These are phyloP conservation scores for Pygocentrus nattereri DNA, from an alignment of 2,797 vertebrate genomes.

Conservation along the genomic window DNA sequence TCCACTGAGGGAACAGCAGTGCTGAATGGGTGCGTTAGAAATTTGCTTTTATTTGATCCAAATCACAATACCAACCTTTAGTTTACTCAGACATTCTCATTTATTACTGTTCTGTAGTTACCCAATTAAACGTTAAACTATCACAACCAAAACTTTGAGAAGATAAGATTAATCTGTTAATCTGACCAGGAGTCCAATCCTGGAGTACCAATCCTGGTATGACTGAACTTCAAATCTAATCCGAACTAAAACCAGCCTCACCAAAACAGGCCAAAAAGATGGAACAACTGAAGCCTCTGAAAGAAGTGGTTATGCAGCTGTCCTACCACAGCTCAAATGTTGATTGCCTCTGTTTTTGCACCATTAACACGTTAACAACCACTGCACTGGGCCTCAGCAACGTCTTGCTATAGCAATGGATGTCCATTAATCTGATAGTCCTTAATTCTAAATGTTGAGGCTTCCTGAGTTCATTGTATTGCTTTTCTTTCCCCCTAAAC, in stretches of 20 bases:
- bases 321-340: constrained; percentile 7
- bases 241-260: neutral
- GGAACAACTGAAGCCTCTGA: constrained; percentile 21
- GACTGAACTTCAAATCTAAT: neutral
- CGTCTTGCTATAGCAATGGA: constrained; percentile 28
- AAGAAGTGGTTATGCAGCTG: constrained; percentile 7
- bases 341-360: constrained; percentile 15
- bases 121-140: neutral
- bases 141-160: neutral
- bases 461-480: constrained; percentile 82
- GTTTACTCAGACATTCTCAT: neutral
- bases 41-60: constrained; percentile 12
- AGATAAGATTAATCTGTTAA: neutral
- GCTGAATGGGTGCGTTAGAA: neutral
- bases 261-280: constrained; percentile 4
- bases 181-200: neutral
- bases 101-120: neutral
- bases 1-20: constrained; percentile 4
- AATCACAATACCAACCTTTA: constrained; percentile 7
- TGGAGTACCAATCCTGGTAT: neutral
- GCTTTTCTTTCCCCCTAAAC: constrained; percentile 65
- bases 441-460: constrained; percentile 57
- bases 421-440: constrained; percentile 31
- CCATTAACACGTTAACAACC: constrained; percentile 23
- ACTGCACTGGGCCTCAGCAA: neutral